phyloP scores from a whole-genome alignment of 2,113 vertebrate species.

The Scopus umbretta region DNA sequence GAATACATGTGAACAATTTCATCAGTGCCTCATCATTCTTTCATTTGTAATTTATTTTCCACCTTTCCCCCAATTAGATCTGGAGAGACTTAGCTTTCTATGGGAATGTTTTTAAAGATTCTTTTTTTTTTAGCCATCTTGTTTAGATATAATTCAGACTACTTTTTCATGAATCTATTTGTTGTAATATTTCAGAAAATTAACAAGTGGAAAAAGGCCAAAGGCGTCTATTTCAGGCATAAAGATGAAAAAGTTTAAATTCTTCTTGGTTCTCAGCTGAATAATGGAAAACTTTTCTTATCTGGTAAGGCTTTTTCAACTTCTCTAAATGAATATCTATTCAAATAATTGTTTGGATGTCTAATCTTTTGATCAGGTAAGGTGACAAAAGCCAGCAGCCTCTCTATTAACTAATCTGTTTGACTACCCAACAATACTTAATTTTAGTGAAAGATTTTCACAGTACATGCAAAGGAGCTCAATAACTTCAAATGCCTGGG shows the following conservation, averaged over 20 bases:
- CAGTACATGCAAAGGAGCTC: background rate
- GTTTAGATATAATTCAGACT: background rate
- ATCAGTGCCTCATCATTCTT: background rate
- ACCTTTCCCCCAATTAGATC: background rate
- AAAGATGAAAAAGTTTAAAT: background rate
- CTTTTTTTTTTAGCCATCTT: background rate
- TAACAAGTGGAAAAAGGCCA: background rate
- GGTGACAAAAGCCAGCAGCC: background rate
- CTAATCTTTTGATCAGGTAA: background rate
- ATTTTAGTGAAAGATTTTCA: background rate
- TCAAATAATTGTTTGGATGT: background rate
- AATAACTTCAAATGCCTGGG: background rate
- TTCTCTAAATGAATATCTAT: background rate
- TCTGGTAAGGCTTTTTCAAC: background rate
- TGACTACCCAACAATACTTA: background rate
- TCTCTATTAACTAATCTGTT: background rate
- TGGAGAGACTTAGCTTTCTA: background rate
- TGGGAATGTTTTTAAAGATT: background rate
- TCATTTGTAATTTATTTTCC: background rate
- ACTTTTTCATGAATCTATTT: background rate
- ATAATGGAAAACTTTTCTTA: background rate
- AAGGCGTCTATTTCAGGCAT: background rate
- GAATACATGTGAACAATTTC: background rate
- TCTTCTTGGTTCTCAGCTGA: background rate
- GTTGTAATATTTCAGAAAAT: background rate